A percentile compares a stretch with the other conserved stretches of the same genome.
Evolutionary conservation across 2,888 invertebrate genomes (phyloP).

Genomic region (Apamea sordens): DNA sequence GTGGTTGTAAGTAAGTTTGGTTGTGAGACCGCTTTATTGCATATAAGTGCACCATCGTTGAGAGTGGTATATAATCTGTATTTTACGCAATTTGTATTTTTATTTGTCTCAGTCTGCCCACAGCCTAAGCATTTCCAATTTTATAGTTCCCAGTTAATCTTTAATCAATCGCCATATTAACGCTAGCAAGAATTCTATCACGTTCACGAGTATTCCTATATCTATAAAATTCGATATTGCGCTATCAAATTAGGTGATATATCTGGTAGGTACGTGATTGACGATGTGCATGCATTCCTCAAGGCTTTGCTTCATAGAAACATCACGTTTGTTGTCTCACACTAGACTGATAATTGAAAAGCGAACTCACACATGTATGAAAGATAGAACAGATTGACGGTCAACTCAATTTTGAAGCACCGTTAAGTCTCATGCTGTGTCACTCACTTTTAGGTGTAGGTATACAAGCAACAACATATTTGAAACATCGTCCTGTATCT

Average conservation of each 20-base stretch:
- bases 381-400: slow-evolving; percentile 7
- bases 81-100: not conserved
- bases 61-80: not conserved
- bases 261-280: slow-evolving; percentile 48
- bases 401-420: not conserved
- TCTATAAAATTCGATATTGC: not conserved
- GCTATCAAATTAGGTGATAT: slow-evolving; percentile 18
- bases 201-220: not conserved
- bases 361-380: slow-evolving; percentile 16
- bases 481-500: not conserved
- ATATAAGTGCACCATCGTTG: not conserved
- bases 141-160: not conserved
- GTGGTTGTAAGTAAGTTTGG: not conserved
- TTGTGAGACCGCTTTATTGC: not conserved
- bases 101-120: not conserved
- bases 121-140: not conserved
- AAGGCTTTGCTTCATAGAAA: slow-evolving; percentile 44
- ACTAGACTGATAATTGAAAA: slow-evolving; percentile 51
- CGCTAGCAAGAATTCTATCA: slow-evolving; percentile 27
- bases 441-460: not conserved
- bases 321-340: slow-evolving; percentile 56
- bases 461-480: not conserved
- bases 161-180: not conserved
- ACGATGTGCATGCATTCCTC: slow-evolving; percentile 21
- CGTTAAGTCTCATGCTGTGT: too few species aligned